Conservation (phyloP, 2,113 vertebrate species). For the Limnothrissa miodon region DNA sequence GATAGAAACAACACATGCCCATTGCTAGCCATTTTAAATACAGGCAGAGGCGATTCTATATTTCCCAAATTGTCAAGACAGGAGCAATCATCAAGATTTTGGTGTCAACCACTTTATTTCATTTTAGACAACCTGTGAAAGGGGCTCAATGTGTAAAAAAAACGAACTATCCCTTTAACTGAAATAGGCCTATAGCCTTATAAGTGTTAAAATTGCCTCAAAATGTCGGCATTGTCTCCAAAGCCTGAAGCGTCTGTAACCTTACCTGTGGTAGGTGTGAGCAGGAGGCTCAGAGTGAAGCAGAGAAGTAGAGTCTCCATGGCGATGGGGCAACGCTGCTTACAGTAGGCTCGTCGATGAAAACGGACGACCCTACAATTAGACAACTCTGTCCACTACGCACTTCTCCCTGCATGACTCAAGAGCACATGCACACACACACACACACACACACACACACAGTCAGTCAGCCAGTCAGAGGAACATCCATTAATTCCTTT, state of each 20-base stretch:
- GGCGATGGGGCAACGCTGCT: slow-evolving; percentile 18
- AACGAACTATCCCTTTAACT: too few species aligned
- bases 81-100: too few species aligned
- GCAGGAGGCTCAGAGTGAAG: slow-evolving; percentile 44
- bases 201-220: too few species aligned
- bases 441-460: slow-evolving; percentile 20
- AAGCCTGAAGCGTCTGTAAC: background rate
- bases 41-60: too few species aligned
- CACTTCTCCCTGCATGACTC: slow-evolving; percentile 34
- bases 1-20: too few species aligned
- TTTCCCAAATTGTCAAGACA: too few species aligned
- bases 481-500: background rate
- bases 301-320: slow-evolving; percentile 47
- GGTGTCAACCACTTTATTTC: too few species aligned
- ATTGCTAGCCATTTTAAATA: too few species aligned
- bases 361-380: background rate
- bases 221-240: background rate
- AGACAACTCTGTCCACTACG: background rate
- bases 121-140: too few species aligned
- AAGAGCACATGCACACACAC: slow-evolving; percentile 21
- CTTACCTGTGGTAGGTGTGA: slow-evolving; percentile 47
- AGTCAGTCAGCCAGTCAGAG: background rate
- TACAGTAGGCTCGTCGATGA: background rate
- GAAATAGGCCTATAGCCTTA: too few species aligned
- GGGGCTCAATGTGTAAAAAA: too few species aligned